Conservation (phyloP, 1,140 invertebrate genomes). For the Brachionus plicatilis region DNA sequence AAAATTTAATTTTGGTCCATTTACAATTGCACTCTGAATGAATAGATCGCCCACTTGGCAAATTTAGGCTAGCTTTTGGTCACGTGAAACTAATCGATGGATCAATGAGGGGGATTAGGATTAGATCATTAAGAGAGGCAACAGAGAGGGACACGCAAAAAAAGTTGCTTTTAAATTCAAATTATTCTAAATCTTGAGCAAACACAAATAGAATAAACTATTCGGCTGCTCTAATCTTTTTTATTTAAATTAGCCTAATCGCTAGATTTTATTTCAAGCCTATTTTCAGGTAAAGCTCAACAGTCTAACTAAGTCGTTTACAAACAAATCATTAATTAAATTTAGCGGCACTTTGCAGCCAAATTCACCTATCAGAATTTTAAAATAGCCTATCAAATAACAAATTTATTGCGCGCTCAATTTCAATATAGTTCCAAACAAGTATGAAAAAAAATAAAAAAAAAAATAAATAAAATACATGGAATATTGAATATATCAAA, state of each 20-base stretch:
- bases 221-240: neutral
- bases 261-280: neutral
- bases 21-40: neutral
- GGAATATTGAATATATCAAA: neutral
- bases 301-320: constrained; percentile 10
- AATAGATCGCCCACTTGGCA: no score
- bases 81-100: neutral
- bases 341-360: neutral
- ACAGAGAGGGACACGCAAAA: neutral
- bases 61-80: neutral
- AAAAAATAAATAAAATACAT: neutral
- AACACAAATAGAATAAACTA: neutral
- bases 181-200: neutral
- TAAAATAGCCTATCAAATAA: neutral
- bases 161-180: neutral
- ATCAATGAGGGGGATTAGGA: neutral
- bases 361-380: neutral
- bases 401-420: neutral
- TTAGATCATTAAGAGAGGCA: neutral
- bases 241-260: neutral
- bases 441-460: no score
- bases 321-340: constrained; percentile 20
- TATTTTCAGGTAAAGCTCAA: constrained; percentile 10
- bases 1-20: neutral
- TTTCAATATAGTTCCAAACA: neutral